Base-by-base conservation (phyloP, 2,888 invertebrate species). In the Microctonus hyperodae region DNA sequence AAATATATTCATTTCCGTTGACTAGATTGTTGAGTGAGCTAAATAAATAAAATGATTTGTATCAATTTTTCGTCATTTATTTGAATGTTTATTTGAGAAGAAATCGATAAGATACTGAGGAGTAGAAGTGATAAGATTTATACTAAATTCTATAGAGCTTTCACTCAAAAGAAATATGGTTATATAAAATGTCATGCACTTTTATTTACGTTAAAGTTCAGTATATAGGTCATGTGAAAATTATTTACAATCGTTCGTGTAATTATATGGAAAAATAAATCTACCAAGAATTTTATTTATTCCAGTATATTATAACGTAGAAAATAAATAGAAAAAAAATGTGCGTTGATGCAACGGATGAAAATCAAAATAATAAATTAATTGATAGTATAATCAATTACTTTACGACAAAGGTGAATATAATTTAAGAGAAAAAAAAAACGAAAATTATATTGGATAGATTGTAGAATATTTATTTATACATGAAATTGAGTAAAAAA, bases 341-440 rank as follows among this genome's bases (percentile, higher is more conserved):
- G 80, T 78, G 78, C 69, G 74, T 76, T 59, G 76, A 75, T 61
- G 70, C 72, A 62, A 76, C 78, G 75, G 78, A 81, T 74, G 76
- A 78, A 72, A 48, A 16, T 44, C n/a, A 79, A 63, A 78, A 78
- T 69, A 81, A 81, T 50, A 79, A 75, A 71, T 76, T 82, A 65
- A 79, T 81, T 69, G 79, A 71, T 69, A 77, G 77, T 67, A 81
- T 82, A 73, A 73, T 81, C 74, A 82, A 80, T 70, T 82, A 82
- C 71, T 82, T 82, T 72, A 72, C 76, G 51, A 70, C 73, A 55
- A 78, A 81, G 82, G 82, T 82, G 81, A 81, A 76, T 76, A 70
- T 44, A 37, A 40, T 44, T 50, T 16, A 48, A 51, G 35, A 20
- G 35, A 31, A 11, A 22, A 33, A 22, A 40, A 50, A 53, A 56